Base-by-base conservation (phyloP, 2,113 vertebrate genomes). In the Clarias batrachus region DNA sequence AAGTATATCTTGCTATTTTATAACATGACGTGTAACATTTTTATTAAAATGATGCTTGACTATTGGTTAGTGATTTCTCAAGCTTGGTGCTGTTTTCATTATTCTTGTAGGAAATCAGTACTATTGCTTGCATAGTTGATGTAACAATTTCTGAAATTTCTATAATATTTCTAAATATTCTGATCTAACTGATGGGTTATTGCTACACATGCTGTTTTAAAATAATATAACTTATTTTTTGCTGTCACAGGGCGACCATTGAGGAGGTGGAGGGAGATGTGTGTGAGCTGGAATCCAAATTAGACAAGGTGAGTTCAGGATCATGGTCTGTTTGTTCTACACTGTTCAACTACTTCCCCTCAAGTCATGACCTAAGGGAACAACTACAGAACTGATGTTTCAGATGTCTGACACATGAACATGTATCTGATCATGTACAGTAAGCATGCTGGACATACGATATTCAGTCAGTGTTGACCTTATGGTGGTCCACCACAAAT, bases 231-330 rank as follows among this genome's bases (percentile, higher is more conserved):
- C 6, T 48, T 87, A 59, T 79, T 89, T 54, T 91, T 74, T 81
- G n/a, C n/a, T 27, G 77, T 54, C 30, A 80, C 92, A 99, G 98
- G 94, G 98, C 98, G 87, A 96, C 97, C 90, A 94, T 99, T 93
- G 98, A 99, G 95, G 98, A 99, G 92, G 98, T 98, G 87, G 98
- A 99, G 93, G 97, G 97, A 88, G 98, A 99, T 93, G 97, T 99
- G 91, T 93, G 97, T 1, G 98, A 99, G 93, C 93, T 99, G 92
- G 98, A 99, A 92, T 95, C 97, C 88, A 99, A 98, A 91, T 96
- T 99, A n/a, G 98, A 99, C 93, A 99, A 99, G 97, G 98, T 99
- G 94, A 95, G 94, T 90, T 92, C 62, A 88, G 73, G 59, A 25
- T 60, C 11, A 59, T 21, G 3, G 33, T 48, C 9, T 73, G 9